Base-by-base conservation (phyloP, 2,888 invertebrate species). In the Tetragonisca angustula region DNA sequence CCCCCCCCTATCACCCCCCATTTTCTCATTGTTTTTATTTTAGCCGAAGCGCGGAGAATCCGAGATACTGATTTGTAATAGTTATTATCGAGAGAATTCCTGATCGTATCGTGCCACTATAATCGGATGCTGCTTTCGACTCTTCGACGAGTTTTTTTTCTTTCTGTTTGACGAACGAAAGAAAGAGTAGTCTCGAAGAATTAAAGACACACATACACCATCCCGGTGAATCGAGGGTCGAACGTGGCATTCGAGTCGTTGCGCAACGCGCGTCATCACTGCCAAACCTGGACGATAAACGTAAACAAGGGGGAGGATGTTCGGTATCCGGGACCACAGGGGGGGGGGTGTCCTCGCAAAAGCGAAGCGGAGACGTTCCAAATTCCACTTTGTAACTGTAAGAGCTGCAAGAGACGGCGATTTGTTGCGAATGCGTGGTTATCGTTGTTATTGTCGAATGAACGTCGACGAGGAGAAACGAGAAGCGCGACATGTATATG, bases 221-320 rank as follows among this genome's bases (percentile, higher is more conserved):
- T 11, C 2, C 43, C 9, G 43, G 2, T 0, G 9, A 36, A 36
- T 36, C 9, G 36, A 36, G 9, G 9, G 43, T 43, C 11, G 43
- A 43, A 43, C 43, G 43, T 43, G 43, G 43, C 43, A 43, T 43
- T 43, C 43, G 43, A 43, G 9, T 81, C 68, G 54, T 74, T 43
- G 54, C 77, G 19, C 32, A 69, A 77, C 24, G 50, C 27, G 43
- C 15, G 59, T 43, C 21, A 59, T 79, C 84, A 84, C 84, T 84
- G 84, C 84, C 84, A 84, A 43, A 52, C 24, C 21, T 24, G 32
- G 52, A 61, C 69, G 69, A 73, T 72, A 81, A 73, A 43, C 43
- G 56, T 27, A 80, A n/a, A 54, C 50, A 43, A 1, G 6, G 43
- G 43, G 43, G 43, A 9, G 43, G 43, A 9, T 43, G 24, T 13